Percentiles rank a stretch among this genome's conserved stretches.
Evolutionary conservation across 2,888 invertebrate genomes (phyloP).

Genomic region (Hypena proboscidalis): DNA sequence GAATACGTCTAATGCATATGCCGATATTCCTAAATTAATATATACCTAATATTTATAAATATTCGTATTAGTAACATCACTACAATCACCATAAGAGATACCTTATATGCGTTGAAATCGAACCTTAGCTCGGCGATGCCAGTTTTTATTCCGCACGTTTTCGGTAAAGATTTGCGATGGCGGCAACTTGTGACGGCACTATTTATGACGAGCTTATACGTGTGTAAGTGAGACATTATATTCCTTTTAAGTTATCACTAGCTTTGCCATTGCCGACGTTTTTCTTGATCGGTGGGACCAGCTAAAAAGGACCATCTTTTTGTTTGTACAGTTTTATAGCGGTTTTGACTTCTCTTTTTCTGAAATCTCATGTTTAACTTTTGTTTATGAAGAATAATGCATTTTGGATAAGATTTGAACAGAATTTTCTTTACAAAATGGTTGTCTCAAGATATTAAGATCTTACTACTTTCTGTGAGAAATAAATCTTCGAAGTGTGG

Average conservation of each 20-base stretch:
- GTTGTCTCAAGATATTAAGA: too few species aligned
- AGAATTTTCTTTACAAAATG: too few species aligned
- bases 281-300: too few species aligned
- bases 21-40: too few species aligned
- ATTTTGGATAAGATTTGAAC: neutral
- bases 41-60: too few species aligned
- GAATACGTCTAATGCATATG: too few species aligned
- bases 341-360: too few species aligned
- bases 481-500: neutral
- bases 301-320: too few species aligned
- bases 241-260: slow-evolving; percentile 35
- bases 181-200: slow-evolving; percentile 17
- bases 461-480: slow-evolving; percentile 5
- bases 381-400: too few species aligned
- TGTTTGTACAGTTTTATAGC: too few species aligned
- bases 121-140: neutral
- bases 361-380: too few species aligned
- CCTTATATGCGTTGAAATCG: slow-evolving; percentile 16
- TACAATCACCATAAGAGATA: neutral
- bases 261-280: slow-evolving; percentile 10
- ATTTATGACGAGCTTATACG: slow-evolving; percentile 41
- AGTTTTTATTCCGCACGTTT: slow-evolving; percentile 34
- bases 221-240: slow-evolving; percentile 48
- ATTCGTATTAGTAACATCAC: too few species aligned
- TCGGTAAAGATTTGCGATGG: slow-evolving; percentile 23